Conservation (phyloP, 1,140 invertebrate genomes). For the Ooceraea biroi region DNA sequence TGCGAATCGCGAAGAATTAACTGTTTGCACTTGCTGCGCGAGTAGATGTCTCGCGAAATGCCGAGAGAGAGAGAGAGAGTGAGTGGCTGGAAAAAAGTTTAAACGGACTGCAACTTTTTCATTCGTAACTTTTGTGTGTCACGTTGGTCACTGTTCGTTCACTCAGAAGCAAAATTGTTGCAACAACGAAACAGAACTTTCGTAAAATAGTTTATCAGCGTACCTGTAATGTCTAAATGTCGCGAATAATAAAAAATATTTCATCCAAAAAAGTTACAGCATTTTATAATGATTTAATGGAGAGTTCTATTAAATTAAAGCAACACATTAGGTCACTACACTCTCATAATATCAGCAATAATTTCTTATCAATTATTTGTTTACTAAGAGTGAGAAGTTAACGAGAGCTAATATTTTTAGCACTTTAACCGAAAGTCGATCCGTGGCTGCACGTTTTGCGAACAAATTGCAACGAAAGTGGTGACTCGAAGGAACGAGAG, state of each 20-base stretch:
- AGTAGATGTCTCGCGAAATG: constrained; percentile 29
- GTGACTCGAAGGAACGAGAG: constrained; percentile 7
- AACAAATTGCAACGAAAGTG: constrained; percentile 29
- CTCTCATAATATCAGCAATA: constrained; percentile 1
- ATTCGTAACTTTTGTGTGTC: constrained; percentile 36
- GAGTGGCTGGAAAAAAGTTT: constrained; percentile 29
- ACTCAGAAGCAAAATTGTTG: not conserved
- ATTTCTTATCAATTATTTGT: not conserved
- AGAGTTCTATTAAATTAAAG: constrained; percentile 18
- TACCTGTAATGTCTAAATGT: not conserved
- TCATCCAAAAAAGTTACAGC: constrained; percentile 17
- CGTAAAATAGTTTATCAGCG: constrained; percentile 50
- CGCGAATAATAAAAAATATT: not conserved
- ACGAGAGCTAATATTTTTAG: not conserved
- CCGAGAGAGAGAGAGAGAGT: not conserved
- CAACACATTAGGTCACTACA: not conserved
- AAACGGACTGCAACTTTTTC: constrained; percentile 52
- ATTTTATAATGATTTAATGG: constrained; percentile 9
- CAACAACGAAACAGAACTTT: constrained; percentile 12
- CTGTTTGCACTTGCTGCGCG: constrained; percentile 44
- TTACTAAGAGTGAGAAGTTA: not conserved
- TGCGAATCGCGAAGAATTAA: constrained; percentile 57
- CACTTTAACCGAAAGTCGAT: constrained; percentile 6
- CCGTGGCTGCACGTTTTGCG: not conserved
- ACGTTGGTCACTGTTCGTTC: constrained; percentile 28